These are phyloP conservation scores for Limnothrissa miodon DNA, from an alignment of 2,113 vertebrate species.

Conservation along the genomic window DNA sequence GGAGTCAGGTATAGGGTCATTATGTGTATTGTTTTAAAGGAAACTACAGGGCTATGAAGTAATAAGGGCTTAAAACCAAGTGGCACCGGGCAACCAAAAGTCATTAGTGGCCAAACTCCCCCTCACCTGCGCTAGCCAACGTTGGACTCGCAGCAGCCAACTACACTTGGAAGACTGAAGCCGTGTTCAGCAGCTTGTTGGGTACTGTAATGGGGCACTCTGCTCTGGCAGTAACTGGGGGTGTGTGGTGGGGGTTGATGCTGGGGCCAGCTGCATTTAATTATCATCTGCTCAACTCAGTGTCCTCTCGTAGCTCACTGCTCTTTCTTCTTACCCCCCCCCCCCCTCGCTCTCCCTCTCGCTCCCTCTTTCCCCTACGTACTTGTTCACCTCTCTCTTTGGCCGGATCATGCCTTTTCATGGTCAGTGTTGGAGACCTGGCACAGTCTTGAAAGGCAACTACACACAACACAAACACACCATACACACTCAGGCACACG, in stretches of 20 bases:
- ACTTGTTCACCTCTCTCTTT: neutral
- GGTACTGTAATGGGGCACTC: neutral
- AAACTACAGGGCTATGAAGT: neutral
- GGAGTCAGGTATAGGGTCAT: too few species aligned
- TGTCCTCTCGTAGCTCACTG: neutral
- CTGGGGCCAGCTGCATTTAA: neutral
- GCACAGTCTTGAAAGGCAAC: constrained; percentile 64
- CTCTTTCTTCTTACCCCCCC: constrained; percentile 14
- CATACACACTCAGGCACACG: neutral
- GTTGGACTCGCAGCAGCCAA: neutral
- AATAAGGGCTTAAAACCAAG: neutral
- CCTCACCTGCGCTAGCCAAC: neutral
- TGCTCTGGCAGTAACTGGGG: neutral
- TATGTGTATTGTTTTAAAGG: neutral
- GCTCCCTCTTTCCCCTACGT: neutral
- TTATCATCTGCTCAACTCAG: neutral
- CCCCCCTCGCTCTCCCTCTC: neutral
- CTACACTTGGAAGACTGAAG: neutral
- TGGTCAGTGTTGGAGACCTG: constrained; percentile 58
- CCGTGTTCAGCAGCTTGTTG: neutral
- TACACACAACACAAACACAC: constrained; percentile 5
- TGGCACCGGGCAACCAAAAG: too few species aligned
- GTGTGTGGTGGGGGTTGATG: too few species aligned
- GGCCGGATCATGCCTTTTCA: constrained; percentile 49
- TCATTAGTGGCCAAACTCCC: neutral